Base-by-base conservation (phyloP, 1,140 invertebrate genomes). In the Acromyrmex heyeri region DNA sequence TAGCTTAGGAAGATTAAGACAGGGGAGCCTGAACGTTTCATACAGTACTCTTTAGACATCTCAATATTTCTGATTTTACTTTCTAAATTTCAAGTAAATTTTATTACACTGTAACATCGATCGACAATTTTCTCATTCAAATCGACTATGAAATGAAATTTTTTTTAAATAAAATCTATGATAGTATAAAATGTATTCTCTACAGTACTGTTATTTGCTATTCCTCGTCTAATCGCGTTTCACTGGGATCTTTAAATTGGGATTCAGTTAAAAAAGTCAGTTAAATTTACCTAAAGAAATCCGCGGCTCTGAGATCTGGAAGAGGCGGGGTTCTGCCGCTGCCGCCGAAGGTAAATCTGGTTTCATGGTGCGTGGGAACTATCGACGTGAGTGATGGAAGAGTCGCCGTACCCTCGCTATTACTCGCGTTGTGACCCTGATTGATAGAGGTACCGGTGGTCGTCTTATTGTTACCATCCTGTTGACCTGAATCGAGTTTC, bases 231-330 rank as follows among this genome's bases (percentile, higher is more conserved):
- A 48, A 57, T 75, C 27, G 14, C 55, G n/a, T 79, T 16, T n/a
- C 24, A 18, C 8, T 18, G 10, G 14, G 4, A 18, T 24, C 34
- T 18, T 38, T 1, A 21, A 21, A 21, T 21, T 21, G 21, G 21
- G 21, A 21, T 53, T 48, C 24, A 6, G 27, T 30, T 6, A 27
- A 7, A 16, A 21, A 48, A 61, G 27, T 61, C 34, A 30, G 24
- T 50, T 38, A 90, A 70, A 89, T 82, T 95, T 93, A 96, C 95
- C 95, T 96, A 92, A 96, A 96, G 92, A 96, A 96, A 79, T 96
- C 96, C 5, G 94, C 90, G 0, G 96, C 94, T 86, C 96, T 95
- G 34, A 96, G 94, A 92, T 96, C 96, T 8, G 96, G 96, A 65
- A 96, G 89, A 27, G 96, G 95, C 24, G 96, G 96, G 27, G 96